phyloP scores from a whole-genome alignment of 2,797 vertebrate genomes.

The Nasua narica region DNA sequence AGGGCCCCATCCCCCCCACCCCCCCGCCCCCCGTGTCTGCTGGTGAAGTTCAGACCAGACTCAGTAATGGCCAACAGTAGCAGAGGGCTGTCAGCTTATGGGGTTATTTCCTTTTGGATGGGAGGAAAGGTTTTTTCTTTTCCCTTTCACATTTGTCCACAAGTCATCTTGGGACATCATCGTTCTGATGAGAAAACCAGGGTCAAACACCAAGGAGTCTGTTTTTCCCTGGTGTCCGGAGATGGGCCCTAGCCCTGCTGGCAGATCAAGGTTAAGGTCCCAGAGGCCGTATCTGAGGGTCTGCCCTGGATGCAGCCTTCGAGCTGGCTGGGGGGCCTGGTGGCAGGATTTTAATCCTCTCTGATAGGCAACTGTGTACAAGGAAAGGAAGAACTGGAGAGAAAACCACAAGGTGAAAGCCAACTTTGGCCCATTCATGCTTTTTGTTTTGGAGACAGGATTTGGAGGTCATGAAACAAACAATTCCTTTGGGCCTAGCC shows the following conservation, averaged over 20 bases:
- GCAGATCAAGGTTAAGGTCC: fast-evolving
- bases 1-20: no score
- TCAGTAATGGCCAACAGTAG: background rate
- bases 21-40: background rate
- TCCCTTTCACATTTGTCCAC: background rate
- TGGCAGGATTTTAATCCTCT: background rate
- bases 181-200: slow-evolving; percentile 50
- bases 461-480: background rate
- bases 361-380: background rate
- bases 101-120: background rate
- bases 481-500: background rate
- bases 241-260: background rate
- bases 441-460: background rate
- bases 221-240: background rate
- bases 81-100: background rate
- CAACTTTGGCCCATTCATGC: background rate
- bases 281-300: background rate
- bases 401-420: background rate
- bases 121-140: background rate
- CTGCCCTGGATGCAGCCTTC: background rate
- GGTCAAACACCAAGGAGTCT: background rate
- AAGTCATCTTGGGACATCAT: background rate
- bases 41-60: background rate
- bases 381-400: background rate
- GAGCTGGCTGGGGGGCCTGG: background rate